Percentiles rank a stretch among this genome's conserved stretches.
Evolutionary conservation across 2,797 vertebrate species (phyloP).

Genomic region (Decapterus maruadsi): DNA sequence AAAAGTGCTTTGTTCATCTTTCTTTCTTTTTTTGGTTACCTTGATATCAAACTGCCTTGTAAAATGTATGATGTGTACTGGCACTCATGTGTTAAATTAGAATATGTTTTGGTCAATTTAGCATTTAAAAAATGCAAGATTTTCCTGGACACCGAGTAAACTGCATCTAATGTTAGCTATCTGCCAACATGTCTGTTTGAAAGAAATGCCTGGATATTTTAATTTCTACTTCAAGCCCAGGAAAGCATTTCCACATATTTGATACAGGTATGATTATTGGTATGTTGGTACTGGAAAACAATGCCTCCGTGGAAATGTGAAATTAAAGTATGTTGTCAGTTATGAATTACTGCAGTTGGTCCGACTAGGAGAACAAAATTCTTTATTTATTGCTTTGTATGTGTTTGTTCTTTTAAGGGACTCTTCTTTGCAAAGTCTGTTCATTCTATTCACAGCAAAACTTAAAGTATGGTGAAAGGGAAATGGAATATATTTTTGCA

Average conservation of each 20-base stretch:
- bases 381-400: slow-evolving; percentile 79
- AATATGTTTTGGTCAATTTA: slow-evolving; percentile 15
- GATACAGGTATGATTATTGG: slow-evolving; percentile 35
- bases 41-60: slow-evolving; percentile 55
- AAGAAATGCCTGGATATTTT: slow-evolving; percentile 23
- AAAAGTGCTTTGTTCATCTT: slow-evolving; percentile 57
- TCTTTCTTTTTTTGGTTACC: slow-evolving; percentile 6
- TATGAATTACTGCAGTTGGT: slow-evolving; percentile 61
- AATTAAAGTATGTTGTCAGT: slow-evolving; percentile 57
- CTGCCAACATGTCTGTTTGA: slow-evolving; percentile 25
- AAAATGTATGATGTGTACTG: slow-evolving; percentile 19
- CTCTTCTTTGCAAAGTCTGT: slow-evolving; percentile 62
- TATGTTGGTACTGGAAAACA: slow-evolving; percentile 59
- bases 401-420: slow-evolving; percentile 57
- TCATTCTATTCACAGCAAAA: slow-evolving; percentile 67
- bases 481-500: slow-evolving; percentile 82
- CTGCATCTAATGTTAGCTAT: slow-evolving; percentile 5
- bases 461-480: slow-evolving; percentile 70
- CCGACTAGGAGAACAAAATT: slow-evolving; percentile 65
- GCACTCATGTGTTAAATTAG: slow-evolving; percentile 20
- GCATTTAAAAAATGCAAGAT: slow-evolving; percentile 32
- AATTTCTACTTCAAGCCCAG: slow-evolving; percentile 29
- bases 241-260: slow-evolving; percentile 42
- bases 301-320: slow-evolving; percentile 70
- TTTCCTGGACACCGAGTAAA: slow-evolving; percentile 38